phyloP scores from a whole-genome alignment of 1,140 invertebrate genomes.

The Lucilia cuprina region DNA sequence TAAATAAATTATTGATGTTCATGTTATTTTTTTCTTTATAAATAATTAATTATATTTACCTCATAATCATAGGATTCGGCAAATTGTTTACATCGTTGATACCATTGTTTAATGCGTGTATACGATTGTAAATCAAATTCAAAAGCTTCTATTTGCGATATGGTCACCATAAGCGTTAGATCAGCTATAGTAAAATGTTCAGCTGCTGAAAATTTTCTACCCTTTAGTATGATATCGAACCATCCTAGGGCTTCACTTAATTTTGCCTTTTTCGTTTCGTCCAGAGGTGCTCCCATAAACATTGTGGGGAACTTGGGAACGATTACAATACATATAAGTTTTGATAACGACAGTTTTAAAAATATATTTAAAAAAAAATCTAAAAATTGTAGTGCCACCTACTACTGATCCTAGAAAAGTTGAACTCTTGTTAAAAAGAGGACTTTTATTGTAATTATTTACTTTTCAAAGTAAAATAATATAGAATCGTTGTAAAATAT shows the following conservation, averaged over 20 bases:
- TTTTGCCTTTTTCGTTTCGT: slow-evolving; percentile 65
- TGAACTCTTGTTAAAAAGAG: too few relatives aligned
- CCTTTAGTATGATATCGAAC: slow-evolving; percentile 55
- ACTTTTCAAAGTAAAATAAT: too few relatives aligned
- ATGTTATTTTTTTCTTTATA: neutral
- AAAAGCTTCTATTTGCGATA: slow-evolving; percentile 61
- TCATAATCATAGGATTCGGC: slow-evolving; percentile 57
- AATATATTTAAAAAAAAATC: too few relatives aligned
- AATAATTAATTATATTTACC: slow-evolving; percentile 31
- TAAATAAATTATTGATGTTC: neutral
- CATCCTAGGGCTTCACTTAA: slow-evolving; percentile 59
- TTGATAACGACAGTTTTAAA: too few relatives aligned
- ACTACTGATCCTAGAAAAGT: too few relatives aligned
- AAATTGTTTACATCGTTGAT: slow-evolving; percentile 54
- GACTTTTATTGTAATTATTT: too few relatives aligned
- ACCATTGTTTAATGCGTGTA: slow-evolving; percentile 50
- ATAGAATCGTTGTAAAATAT: too few relatives aligned
- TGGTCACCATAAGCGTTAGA: slow-evolving; percentile 60
- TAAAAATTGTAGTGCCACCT: too few relatives aligned
- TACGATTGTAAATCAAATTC: slow-evolving; percentile 53
- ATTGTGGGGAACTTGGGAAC: slow-evolving; percentile 63
- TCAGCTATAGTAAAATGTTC: slow-evolving; percentile 69
- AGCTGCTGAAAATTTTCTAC: slow-evolving; percentile 52
- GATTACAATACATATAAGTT: too few relatives aligned
- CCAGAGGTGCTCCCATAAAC: slow-evolving; percentile 55